Evolutionary conservation across 2,888 invertebrate species (phyloP), one percentile per base, ranked within the genome.

Genomic region (Drosophila eohydei): DNA sequence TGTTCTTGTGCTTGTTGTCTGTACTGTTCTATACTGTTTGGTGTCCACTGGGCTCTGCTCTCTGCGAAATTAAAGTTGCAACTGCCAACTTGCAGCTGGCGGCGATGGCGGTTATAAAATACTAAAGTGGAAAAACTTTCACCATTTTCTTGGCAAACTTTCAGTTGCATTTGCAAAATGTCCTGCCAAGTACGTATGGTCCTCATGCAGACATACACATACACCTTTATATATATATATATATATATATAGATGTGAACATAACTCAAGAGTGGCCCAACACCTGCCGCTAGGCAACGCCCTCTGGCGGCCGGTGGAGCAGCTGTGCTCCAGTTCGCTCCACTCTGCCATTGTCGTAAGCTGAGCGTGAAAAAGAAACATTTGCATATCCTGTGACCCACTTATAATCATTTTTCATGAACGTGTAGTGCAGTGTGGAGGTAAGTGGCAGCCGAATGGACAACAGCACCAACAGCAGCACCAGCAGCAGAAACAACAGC

Each of bases 361-460:
- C 74, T 78, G 71, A 88, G 84, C 88, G 88, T 82, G 86, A 75
- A 86, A 79, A 75, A 87, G 81, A 78, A 89, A 81, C 88, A 90
- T 89, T 88, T 90, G 90, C 90, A 90, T 88, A 89, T 89, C 90
- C 88, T 88, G 90, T 90, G 88, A 88, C 88, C 88, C 85, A 88
- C 89, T 89, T 88, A 83, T 78, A 88, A 90, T 90, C 73, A 89
- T 89, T 85, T 89, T 89, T 90, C 88, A 81, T 80, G 88, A 79
- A 77, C 86, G 86, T 85, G 86, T 74, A 43, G 48, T 58, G 46
- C 16, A 57, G 56, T 34, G 48, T 48, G 36, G 58, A 52, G 61
- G 57, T 60, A 60, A 60, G 56, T 55, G 58, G 57, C 70, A 70
- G 76, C 61, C 74, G 67, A 68, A 71, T 58, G 60, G 73, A 79